phyloP scores from a whole-genome alignment of 2,888 invertebrate genomes.

The Penaeus monodon region DNA sequence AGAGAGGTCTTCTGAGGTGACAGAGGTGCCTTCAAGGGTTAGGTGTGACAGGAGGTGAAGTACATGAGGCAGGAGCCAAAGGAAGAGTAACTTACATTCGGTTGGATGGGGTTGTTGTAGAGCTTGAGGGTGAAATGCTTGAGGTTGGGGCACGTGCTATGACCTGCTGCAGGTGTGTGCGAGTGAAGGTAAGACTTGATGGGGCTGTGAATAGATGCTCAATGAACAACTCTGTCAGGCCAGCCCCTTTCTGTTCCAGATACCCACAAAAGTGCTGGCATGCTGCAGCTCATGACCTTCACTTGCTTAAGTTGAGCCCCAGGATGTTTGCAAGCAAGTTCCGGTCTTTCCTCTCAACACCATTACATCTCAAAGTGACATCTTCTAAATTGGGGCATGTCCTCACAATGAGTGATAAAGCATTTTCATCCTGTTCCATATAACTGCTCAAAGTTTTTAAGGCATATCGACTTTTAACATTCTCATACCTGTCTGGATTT shows the following conservation, averaged over 20 bases:
- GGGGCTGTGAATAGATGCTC: constrained; percentile 53
- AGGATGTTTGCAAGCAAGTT: constrained; percentile 57
- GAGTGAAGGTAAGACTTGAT: constrained; percentile 44
- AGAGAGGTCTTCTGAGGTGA: constrained; percentile 52
- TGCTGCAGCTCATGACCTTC: constrained; percentile 58
- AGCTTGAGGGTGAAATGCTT: constrained; percentile 51
- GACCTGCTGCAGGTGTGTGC: constrained; percentile 55
- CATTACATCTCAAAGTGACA: constrained; percentile 55
- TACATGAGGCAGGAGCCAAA: constrained; percentile 42
- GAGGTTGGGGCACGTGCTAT: constrained; percentile 55
- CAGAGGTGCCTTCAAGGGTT: constrained; percentile 52
- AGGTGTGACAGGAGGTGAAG: constrained; percentile 49
- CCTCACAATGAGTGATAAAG: constrained; percentile 51
- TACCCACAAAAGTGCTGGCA: constrained; percentile 56
- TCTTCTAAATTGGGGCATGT: constrained; percentile 56
- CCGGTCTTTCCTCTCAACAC: constrained; percentile 58
- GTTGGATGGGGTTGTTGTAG: constrained; percentile 50
- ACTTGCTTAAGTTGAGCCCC: constrained; percentile 30
- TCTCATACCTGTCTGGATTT: constrained; percentile 42
- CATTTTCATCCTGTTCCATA: constrained; percentile 58
- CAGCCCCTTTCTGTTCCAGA: constrained; percentile 32
- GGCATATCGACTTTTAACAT: constrained; percentile 35
- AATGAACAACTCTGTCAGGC: constrained; percentile 30
- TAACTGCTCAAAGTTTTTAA: constrained; percentile 42
- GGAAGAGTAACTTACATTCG: constrained; percentile 52